These are phyloP conservation scores for Fistularia commersonii DNA, from an alignment of 2,797 vertebrate species.

Conservation along the genomic window DNA sequence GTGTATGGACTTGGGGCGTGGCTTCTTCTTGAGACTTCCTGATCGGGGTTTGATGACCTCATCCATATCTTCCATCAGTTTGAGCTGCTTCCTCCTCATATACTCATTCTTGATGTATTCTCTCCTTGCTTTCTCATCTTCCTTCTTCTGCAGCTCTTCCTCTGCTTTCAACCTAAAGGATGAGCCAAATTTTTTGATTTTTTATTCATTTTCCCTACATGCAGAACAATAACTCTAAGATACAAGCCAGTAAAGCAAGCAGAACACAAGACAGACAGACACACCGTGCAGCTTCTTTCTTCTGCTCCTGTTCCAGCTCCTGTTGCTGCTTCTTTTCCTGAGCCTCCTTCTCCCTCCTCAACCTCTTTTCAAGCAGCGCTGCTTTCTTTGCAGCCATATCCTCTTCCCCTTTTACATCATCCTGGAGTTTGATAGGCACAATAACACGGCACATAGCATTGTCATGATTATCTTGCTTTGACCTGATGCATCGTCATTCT, in stretches of 20 bases:
- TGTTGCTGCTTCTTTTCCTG: constrained; percentile 88
- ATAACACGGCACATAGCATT: not conserved
- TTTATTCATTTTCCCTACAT: too few species aligned
- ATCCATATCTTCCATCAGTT: constrained; percentile 95
- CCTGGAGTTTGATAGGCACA: constrained; percentile 68
- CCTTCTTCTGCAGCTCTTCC: constrained; percentile 91
- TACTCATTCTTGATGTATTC: constrained; percentile 94
- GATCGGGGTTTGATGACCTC: constrained; percentile 86
- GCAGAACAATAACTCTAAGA: not conserved
- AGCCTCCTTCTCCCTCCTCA: constrained; percentile 88
- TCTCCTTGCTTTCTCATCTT: constrained; percentile 86
- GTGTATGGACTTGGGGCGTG: constrained; percentile 94
- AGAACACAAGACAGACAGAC: constrained; percentile 9
- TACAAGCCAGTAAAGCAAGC: not conserved
- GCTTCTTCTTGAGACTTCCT: constrained; percentile 86
- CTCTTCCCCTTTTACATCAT: constrained; percentile 91
- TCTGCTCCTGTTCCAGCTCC: constrained; percentile 89
- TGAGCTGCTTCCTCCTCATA: constrained; percentile 90
- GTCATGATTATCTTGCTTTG: not conserved
- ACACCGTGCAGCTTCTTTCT: constrained; percentile 87
- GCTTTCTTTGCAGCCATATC: constrained; percentile 94
- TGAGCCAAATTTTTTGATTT: not conserved
- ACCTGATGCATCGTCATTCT: not conserved
- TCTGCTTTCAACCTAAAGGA: constrained; percentile 85
- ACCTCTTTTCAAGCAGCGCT: constrained; percentile 90